Evolutionary conservation across 2,797 vertebrate genomes (phyloP), one percentile per base, ranked within the genome.

Genomic region (Anableps anableps): DNA sequence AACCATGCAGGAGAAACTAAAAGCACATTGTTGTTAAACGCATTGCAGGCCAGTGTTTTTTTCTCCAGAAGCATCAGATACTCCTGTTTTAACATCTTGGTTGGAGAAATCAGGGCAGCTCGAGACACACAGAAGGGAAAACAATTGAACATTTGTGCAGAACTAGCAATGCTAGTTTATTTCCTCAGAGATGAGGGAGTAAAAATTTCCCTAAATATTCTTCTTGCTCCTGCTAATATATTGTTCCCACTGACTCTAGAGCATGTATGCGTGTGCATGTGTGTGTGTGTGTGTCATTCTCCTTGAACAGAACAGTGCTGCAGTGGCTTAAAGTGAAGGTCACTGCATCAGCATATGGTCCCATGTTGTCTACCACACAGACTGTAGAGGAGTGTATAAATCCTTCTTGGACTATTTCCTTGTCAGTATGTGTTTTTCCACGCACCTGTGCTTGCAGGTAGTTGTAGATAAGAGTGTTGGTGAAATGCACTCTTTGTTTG

Each of bases 321-420:
- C 90, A 94, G 90, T 85, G 86, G 79, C 64, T 85, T 13, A 26
- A 45, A 88, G 87, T 87, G 89, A 94, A 95, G 89, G 92, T 93
- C 82, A 74, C 64, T 80, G 41, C 90, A 83, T 85, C 85, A 82
- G 85, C 78, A 62, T 76, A 78, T 72, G 80, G 85, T 90, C 83
- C 82, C 80, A 73, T 79, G 83, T 77, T 86, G 84, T 86, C 75
- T 81, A 74, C 47, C 72, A 70, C 72, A 14, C 50, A 26, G 74
- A 41, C 36, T 43, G 62, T 71, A 64, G 64, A 53, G 0, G 53
- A 72, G 75, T 75, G 76, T 77, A 41, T 74, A 62, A 66, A 74
- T 81, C 66, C 76, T 75, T 87, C 80, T 86, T 78, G 55, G 78
- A 38, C 11, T 48, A 64, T 31, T 29, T 72, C 14, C 51, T 45